A percentile compares a stretch with the other conserved stretches of the same genome.
phyloP scores from a whole-genome alignment of 2,888 invertebrate species.

The Ypsolopha sequella region DNA sequence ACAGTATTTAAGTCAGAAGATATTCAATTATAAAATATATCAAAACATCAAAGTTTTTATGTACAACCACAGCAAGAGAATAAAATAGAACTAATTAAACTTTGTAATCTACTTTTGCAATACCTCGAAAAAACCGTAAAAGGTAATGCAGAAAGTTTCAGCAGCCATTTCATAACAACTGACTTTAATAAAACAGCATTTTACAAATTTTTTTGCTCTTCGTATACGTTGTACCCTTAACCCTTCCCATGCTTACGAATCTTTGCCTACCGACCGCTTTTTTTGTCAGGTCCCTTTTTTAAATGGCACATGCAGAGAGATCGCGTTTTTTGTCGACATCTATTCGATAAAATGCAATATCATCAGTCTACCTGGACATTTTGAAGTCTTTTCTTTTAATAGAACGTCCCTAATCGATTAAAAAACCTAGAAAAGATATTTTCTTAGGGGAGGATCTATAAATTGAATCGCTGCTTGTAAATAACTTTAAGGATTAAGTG shows the following conservation, averaged over 20 bases:
- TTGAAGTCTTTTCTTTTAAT: conserved; percentile 50
- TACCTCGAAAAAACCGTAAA: no score
- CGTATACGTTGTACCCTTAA: conserved; percentile 35
- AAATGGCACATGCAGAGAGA: conserved; percentile 69
- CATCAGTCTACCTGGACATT: conserved; percentile 60
- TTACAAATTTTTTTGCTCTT: conserved; percentile 47
- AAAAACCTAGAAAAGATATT: conserved; percentile 9
- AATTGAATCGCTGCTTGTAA: not conserved
- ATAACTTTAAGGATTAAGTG: no score
- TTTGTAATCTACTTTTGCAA: no score
- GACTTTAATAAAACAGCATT: conserved; percentile 33
- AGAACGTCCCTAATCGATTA: conserved; percentile 60
- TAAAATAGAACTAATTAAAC: no score
- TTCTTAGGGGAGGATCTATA: not conserved
- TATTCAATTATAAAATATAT: no score
- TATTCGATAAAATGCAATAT: conserved; percentile 62
- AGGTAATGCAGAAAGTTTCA: no score
- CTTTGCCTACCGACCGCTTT: conserved; percentile 49
- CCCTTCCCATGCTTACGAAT: conserved; percentile 60
- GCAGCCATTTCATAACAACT: not conserved
- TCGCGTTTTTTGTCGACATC: conserved; percentile 42
- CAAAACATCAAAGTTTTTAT: no score
- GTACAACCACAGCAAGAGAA: no score
- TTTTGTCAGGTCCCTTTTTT: conserved; percentile 55
- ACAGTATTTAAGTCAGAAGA: no score